A percentile compares a stretch with the other conserved stretches of the same genome.
Evolutionary conservation across 2,113 vertebrate genomes (phyloP).

Genomic region (Amblyornis subalaris): DNA sequence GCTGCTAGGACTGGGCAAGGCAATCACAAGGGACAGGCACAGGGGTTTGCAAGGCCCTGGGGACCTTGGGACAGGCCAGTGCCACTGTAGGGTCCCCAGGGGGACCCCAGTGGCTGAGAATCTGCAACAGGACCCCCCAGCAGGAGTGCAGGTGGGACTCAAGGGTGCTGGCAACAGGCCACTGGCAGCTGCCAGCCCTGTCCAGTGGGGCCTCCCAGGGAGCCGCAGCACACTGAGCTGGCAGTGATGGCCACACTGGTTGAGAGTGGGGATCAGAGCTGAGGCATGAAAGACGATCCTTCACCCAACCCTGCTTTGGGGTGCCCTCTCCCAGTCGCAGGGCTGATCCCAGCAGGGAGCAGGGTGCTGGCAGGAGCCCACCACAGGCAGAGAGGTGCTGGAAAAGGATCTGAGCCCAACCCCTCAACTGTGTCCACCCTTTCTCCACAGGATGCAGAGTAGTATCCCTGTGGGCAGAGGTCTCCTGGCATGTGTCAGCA

Average conservation of each 20-base stretch:
- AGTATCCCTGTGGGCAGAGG: accelerated
- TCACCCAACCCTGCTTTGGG: accelerated
- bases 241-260: background rate
- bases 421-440: background rate
- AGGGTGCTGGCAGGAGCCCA: background rate
- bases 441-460: background rate
- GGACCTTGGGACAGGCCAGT: background rate
- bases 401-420: background rate
- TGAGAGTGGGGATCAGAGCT: accelerated
- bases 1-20: background rate
- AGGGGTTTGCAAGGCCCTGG: background rate
- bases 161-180: background rate
- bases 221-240: accelerated
- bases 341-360: background rate
- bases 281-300: background rate
- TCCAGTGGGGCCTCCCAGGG: background rate
- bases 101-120: accelerated
- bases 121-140: background rate
- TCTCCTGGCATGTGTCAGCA: background rate
- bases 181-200: background rate
- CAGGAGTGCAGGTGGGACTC: background rate
- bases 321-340: accelerated
- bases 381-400: accelerated
- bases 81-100: background rate
- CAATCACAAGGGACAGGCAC: accelerated